phyloP scores from a whole-genome alignment of 1,140 invertebrate species.

The Dendroctonus ponderosae region DNA sequence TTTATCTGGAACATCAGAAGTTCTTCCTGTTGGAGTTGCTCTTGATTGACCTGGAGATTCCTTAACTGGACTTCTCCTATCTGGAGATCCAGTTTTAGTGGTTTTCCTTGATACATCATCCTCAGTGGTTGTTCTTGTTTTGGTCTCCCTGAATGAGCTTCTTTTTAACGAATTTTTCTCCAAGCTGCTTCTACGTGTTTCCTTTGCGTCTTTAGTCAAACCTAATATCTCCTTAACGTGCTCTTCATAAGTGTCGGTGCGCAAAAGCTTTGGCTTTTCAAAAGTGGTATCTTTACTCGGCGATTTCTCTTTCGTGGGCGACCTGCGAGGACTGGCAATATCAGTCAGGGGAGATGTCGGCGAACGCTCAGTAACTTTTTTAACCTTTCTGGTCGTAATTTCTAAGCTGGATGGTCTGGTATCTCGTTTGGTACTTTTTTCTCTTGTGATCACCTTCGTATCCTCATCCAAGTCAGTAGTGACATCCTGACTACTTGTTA shows the following conservation, averaged over 20 bases:
- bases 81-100: constrained; percentile 18
- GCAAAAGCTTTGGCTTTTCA: constrained; percentile 29
- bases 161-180: constrained; percentile 34
- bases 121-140: constrained; percentile 17
- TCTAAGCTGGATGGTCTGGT: constrained; percentile 36
- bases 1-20: constrained; percentile 12
- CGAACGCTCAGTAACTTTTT: constrained; percentile 38
- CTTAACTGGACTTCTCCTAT: constrained; percentile 24
- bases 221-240: constrained; percentile 65
- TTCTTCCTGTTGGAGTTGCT: no score
- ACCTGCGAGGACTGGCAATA: constrained; percentile 24
- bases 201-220: constrained; percentile 53
- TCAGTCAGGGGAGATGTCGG: constrained; percentile 37
- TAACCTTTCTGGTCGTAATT: constrained; percentile 34
- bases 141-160: constrained; percentile 28
- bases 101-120: constrained; percentile 15
- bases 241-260: constrained; percentile 69
- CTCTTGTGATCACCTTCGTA: constrained; percentile 12
- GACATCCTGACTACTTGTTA: constrained; percentile 35
- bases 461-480: constrained; percentile 40
- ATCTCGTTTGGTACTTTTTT: constrained; percentile 13
- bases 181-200: constrained; percentile 36
- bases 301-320: constrained; percentile 37
- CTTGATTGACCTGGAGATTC: constrained; percentile 7
- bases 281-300: constrained; percentile 26